Evolutionary conservation across 2,113 vertebrate genomes (phyloP).

Genomic region (Vulpes ferrilata): DNA sequence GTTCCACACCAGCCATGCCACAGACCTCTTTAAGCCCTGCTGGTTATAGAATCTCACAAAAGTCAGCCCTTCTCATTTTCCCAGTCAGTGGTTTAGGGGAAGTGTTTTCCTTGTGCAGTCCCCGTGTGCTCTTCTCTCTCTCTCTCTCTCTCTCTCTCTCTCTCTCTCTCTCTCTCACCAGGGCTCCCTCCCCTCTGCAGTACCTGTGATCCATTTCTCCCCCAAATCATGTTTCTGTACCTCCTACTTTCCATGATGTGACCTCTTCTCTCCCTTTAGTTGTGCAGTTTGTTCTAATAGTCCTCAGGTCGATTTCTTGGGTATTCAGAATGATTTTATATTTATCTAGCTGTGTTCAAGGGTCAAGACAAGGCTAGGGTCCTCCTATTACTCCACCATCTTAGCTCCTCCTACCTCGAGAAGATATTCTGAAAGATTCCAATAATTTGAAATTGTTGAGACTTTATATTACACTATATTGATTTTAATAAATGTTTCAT

Average conservation of each 20-base stretch:
- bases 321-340: background rate
- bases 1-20: background rate
- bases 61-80: background rate
- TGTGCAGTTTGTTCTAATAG: background rate
- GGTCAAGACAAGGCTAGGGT: background rate
- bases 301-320: background rate
- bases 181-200: background rate
- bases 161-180: background rate
- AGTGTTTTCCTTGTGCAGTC: background rate
- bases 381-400: background rate
- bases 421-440: constrained; percentile 34
- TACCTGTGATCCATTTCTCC: background rate
- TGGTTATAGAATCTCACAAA: background rate
- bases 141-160: background rate
- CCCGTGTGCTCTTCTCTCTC: background rate
- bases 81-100: background rate
- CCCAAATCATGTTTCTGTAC: background rate
- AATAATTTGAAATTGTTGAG: constrained; percentile 46
- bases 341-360: background rate
- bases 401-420: background rate
- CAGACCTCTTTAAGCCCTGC: background rate
- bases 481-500: background rate
- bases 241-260: background rate
- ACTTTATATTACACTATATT: background rate
- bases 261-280: background rate